These are phyloP conservation scores for Eurois occulta DNA, from an alignment of 2,888 invertebrate species.

Conservation along the genomic window DNA sequence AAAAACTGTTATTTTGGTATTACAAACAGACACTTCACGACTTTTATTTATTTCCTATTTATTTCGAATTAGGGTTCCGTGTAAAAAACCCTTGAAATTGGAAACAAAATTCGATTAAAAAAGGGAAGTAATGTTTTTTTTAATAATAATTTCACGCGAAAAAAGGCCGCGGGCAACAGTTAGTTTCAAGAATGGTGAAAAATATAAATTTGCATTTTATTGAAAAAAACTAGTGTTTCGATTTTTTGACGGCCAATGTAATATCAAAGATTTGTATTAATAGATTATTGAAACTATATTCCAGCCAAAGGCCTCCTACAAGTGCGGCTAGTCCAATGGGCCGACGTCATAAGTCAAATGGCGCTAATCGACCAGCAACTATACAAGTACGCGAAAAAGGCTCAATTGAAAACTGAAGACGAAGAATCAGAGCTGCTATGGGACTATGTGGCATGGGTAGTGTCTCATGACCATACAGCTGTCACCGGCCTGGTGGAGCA, in stretches of 20 bases:
- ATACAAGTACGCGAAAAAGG: constrained; percentile 24
- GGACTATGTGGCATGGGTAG: constrained; percentile 55
- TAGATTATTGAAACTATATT: constrained; percentile 5
- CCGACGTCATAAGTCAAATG: constrained; percentile 51
- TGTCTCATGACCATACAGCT: constrained; percentile 60
- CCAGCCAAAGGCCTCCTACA: constrained; percentile 57
- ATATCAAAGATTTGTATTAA: background rate
- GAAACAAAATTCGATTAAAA: too few relatives aligned
- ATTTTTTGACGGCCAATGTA: background rate
- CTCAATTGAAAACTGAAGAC: background rate
- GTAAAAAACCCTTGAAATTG: too few relatives aligned
- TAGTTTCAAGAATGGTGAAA: too few relatives aligned
- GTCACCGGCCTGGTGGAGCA: constrained; percentile 47
- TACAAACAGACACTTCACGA: too few relatives aligned
- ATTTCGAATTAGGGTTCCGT: too few relatives aligned
- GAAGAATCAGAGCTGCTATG: constrained; percentile 41
- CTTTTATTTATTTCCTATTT: too few relatives aligned
- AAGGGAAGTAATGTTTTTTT: too few relatives aligned
- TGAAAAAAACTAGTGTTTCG: background rate
- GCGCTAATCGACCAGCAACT: constrained; percentile 49
- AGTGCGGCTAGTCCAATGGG: constrained; percentile 59
- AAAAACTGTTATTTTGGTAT: too few relatives aligned
- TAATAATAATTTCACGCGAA: too few relatives aligned
- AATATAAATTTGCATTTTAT: background rate
- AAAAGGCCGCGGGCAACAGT: too few relatives aligned